Conservation (phyloP, 2,888 invertebrate species). For the Cynaeus angustus region DNA sequence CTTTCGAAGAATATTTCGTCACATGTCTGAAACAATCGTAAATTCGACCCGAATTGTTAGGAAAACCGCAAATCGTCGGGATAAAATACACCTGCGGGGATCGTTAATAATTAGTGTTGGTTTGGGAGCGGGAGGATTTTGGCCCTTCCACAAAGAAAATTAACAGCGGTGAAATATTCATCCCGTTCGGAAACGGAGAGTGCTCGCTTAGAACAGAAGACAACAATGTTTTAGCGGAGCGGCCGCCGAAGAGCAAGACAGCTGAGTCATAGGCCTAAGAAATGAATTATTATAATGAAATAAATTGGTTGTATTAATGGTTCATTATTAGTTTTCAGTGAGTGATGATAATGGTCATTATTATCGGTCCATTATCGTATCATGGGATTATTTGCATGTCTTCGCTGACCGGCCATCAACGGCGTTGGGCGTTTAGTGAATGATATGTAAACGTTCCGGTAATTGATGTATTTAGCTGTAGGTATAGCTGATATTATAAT, state of each 20-base stretch:
- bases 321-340: slow-evolving; percentile 71
- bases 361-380: slow-evolving; percentile 64
- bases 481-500: slow-evolving; percentile 62
- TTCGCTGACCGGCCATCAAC: slow-evolving; percentile 29
- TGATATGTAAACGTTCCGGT: slow-evolving; percentile 55
- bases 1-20: slow-evolving; percentile 49
- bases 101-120: slow-evolving; percentile 60
- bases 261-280: slow-evolving; percentile 68
- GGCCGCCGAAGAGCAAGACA: slow-evolving; percentile 28
- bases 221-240: slow-evolving; percentile 1
- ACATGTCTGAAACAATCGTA: slow-evolving; percentile 47
- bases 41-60: slow-evolving; percentile 42
- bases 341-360: slow-evolving; percentile 70
- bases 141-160: slow-evolving; percentile 31
- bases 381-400: slow-evolving; percentile 63
- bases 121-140: slow-evolving; percentile 16
- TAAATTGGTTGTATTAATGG: slow-evolving; percentile 72
- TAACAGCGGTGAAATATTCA: slow-evolving; percentile 41
- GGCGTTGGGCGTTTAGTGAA: slow-evolving; percentile 45
- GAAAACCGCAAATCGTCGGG: slow-evolving; percentile 59
- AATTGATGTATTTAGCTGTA: slow-evolving; percentile 62
- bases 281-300: slow-evolving; percentile 72
- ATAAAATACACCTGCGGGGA: slow-evolving; percentile 59
- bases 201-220: background rate
- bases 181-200: background rate